Percentiles rank a stretch among this genome's conserved stretches.
These are phyloP conservation scores for Romanogobio albipinnatus DNA, from an alignment of 2,113 vertebrate species.

Conservation along the genomic window DNA sequence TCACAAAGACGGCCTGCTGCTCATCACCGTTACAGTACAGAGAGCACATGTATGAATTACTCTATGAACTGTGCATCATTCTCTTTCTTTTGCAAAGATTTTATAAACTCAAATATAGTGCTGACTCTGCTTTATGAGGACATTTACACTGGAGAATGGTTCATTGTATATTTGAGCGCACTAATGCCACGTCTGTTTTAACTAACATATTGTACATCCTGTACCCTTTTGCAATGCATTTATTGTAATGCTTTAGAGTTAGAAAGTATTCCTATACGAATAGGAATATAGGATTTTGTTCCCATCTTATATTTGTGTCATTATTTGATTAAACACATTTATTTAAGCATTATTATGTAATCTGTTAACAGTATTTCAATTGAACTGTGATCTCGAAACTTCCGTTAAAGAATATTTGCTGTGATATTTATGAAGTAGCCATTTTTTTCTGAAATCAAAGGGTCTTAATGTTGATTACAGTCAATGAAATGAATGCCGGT, in stretches of 20 bases:
- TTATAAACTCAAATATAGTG: background rate
- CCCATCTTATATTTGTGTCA: background rate
- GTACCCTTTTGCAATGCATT: background rate
- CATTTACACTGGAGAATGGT: slow-evolving; percentile 18
- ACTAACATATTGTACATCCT: background rate
- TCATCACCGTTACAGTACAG: background rate
- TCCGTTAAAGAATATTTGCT: slow-evolving; percentile 8
- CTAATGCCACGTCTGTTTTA: slow-evolving; percentile 5
- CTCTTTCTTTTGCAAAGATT: slow-evolving; percentile 17
- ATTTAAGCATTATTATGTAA: background rate
- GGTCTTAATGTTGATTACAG: background rate
- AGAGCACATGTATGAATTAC: background rate
- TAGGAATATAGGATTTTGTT: too few relatives aligned
- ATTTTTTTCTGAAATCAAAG: background rate
- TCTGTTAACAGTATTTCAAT: slow-evolving; percentile 9
- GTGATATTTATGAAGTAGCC: slow-evolving; percentile 19
- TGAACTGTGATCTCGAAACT: slow-evolving; percentile 14
- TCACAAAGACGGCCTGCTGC: background rate
- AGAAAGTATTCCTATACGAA: too few relatives aligned
- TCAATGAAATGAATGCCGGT: background rate
- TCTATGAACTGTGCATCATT: background rate
- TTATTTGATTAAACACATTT: background rate
- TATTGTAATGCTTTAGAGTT: background rate
- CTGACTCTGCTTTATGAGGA: background rate
- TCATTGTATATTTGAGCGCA: background rate